Evolutionary conservation across 2,888 invertebrate species (phyloP).

Genomic region (Eledone cirrhosa): DNA sequence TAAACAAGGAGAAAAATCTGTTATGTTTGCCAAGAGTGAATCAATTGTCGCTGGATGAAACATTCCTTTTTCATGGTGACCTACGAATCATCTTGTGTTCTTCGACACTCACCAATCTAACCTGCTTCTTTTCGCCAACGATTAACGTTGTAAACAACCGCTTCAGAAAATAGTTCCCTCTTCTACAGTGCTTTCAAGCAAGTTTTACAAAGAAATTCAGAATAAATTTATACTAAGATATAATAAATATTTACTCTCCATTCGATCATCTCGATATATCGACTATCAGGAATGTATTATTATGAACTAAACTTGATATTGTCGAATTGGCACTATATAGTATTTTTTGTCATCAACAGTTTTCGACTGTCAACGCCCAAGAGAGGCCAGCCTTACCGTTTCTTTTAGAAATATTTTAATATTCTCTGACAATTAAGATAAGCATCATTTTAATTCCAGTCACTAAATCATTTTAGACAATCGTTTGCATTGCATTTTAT

Average conservation of each 20-base stretch:
- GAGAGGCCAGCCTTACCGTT: neutral
- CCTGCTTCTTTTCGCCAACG: constrained; percentile 20
- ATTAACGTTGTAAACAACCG: neutral
- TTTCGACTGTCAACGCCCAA: neutral
- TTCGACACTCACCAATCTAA: neutral
- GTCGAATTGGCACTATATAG: neutral
- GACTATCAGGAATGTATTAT: neutral
- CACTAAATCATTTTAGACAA: too few species aligned
- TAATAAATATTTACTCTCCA: too few species aligned
- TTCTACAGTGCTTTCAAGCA: too few species aligned
- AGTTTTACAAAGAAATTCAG: neutral
- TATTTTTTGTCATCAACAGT: neutral
- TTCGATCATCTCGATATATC: neutral
- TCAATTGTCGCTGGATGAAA: constrained; percentile 17
- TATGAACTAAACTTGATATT: neutral
- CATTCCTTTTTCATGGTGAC: constrained; percentile 25
- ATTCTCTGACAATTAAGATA: too few species aligned
- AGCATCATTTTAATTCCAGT: too few species aligned
- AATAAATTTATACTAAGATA: too few species aligned
- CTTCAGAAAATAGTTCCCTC: too few species aligned
- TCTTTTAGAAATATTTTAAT: too few species aligned
- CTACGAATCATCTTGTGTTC: constrained; percentile 13
- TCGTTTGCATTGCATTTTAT: too few species aligned
- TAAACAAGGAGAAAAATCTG: too few species aligned
- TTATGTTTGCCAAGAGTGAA: constrained; percentile 23